These are phyloP conservation scores for Puntigrus tetrazona DNA, from an alignment of 2,113 vertebrate species.

Conservation along the genomic window DNA sequence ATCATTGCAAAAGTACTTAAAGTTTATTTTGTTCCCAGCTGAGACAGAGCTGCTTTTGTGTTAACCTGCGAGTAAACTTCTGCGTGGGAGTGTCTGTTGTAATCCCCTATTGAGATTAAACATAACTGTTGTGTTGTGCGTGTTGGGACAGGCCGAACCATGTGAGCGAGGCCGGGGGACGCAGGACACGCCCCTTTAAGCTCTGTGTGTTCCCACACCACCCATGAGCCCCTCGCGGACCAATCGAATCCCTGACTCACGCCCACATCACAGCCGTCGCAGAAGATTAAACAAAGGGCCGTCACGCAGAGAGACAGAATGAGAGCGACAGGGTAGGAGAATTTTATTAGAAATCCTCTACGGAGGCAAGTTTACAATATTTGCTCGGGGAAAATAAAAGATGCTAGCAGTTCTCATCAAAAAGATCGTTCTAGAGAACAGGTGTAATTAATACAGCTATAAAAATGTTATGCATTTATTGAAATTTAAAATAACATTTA, in stretches of 20 bases:
- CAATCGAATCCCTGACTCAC: not conserved
- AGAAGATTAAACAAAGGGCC: conserved; percentile 18
- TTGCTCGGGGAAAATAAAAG: not conserved
- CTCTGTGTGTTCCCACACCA: not conserved
- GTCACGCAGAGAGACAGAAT: not conserved
- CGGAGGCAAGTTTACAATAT: not conserved
- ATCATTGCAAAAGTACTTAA: not conserved
- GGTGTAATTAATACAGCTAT: not conserved
- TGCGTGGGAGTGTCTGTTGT: conserved; percentile 30
- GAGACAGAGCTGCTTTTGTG: conserved; percentile 5
- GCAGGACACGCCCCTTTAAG: not conserved
- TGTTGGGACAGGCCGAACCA: not conserved
- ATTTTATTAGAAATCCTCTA: not conserved
- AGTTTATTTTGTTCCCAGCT: not conserved
- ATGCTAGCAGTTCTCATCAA: not conserved
- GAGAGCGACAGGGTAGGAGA: not conserved
- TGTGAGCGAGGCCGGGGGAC: not conserved
- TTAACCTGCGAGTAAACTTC: conserved; percentile 11
- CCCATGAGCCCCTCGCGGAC: not conserved
- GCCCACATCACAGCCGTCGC: not conserved
- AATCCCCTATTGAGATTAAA: conserved; percentile 53
- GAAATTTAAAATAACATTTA: too few relatives aligned
- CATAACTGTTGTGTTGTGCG: conserved; percentile 5
- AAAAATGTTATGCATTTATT: too few relatives aligned
- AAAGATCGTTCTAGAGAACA: not conserved